Evolutionary conservation across 2,113 vertebrate species (phyloP).

Genomic region (Thalassoma bifasciatum): DNA sequence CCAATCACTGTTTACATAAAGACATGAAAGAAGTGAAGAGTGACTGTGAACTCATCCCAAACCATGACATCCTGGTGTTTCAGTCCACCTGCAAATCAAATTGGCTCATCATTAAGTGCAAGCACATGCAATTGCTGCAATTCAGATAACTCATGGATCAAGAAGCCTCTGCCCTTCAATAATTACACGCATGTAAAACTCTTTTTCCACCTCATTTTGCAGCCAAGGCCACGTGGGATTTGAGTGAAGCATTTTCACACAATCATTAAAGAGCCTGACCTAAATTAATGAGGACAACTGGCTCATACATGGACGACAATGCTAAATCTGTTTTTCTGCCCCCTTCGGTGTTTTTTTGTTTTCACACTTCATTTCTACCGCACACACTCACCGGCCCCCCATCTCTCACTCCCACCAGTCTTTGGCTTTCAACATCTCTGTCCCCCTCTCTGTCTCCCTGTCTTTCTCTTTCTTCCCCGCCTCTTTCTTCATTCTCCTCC

Average conservation of each 20-base stretch:
- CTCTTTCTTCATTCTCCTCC: not conserved
- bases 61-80: not conserved
- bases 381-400: conserved; percentile 1
- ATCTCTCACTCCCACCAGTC: conserved; percentile 1
- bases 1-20: no score
- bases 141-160: conserved; percentile 41
- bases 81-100: not conserved
- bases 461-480: not conserved
- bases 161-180: conserved; percentile 17
- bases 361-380: conserved; percentile 37
- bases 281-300: conserved; percentile 64
- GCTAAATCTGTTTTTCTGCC: conserved; percentile 36
- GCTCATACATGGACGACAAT: conserved; percentile 33
- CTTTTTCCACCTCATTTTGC: conserved; percentile 60
- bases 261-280: conserved; percentile 65
- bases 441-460: not conserved
- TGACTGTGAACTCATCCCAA: not conserved
- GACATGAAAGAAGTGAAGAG: no score
- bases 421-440: conserved; percentile 39
- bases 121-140: conserved; percentile 5
- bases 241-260: conserved; percentile 58
- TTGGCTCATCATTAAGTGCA: conserved; percentile 12
- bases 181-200: conserved; percentile 49
- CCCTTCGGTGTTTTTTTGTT: conserved; percentile 12
- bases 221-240: conserved; percentile 38